These are phyloP conservation scores for Oscheius sp. DNA, from an alignment of 2,888 invertebrate species.

Conservation along the genomic window DNA sequence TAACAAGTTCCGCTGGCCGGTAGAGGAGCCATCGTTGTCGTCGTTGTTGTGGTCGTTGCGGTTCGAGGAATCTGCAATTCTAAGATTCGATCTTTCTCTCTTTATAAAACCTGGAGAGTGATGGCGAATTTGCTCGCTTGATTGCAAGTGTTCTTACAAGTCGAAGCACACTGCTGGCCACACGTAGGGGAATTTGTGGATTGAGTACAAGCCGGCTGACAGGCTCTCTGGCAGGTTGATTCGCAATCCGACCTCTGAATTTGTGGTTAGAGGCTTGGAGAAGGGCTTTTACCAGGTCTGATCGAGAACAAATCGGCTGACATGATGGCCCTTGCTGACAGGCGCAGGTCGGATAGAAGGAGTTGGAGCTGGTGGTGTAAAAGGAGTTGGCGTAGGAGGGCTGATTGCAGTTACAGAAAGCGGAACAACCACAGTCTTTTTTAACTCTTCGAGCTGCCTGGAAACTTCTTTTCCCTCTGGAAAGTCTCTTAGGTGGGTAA, in stretches of 20 bases:
- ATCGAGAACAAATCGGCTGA: constrained; percentile 41
- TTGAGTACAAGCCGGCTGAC: constrained; percentile 44
- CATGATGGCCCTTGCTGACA: constrained; percentile 50
- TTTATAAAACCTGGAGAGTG: constrained; percentile 33
- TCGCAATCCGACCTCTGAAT: constrained; percentile 45
- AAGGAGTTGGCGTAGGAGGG: constrained; percentile 22
- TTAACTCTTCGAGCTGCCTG: constrained; percentile 45
- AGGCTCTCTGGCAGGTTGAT: constrained; percentile 46
- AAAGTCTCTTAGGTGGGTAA: not conserved
- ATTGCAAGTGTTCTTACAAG: constrained; percentile 44
- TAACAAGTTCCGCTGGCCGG: constrained; percentile 27
- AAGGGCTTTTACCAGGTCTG: constrained; percentile 36
- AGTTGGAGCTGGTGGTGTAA: constrained; percentile 5
- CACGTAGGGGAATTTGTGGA: constrained; percentile 43
- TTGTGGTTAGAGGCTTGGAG: not conserved
- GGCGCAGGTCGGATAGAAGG: constrained; percentile 38
- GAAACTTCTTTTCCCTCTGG: constrained; percentile 6
- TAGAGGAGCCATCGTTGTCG: constrained; percentile 2
- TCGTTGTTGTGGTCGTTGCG: not conserved
- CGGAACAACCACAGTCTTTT: constrained; percentile 50
- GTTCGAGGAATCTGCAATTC: not conserved
- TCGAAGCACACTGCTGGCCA: constrained; percentile 39
- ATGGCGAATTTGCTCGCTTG: constrained; percentile 40
- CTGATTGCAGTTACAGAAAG: constrained; percentile 52
- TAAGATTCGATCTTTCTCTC: no score